Evolutionary conservation across 1,140 invertebrate species (phyloP).

Genomic region (Gonatopus flavifemur): DNA sequence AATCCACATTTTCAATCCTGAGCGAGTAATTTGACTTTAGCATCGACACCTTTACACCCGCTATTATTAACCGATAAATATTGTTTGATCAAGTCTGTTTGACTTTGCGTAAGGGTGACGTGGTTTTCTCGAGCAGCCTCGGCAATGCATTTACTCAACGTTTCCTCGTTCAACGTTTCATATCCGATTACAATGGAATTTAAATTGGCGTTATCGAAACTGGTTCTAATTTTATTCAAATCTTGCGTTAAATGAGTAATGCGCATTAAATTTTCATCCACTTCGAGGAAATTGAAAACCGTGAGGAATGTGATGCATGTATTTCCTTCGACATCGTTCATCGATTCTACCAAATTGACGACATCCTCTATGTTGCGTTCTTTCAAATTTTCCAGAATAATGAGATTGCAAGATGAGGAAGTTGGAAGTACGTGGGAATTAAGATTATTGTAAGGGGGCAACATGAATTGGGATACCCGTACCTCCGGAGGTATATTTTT

Average conservation of each 20-base stretch:
- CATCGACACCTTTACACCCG: conserved; percentile 53
- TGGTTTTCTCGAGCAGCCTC: conserved; percentile 29
- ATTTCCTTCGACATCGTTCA: conserved; percentile 15
- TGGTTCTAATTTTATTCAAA: conserved; percentile 15
- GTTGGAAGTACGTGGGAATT: conserved; percentile 14
- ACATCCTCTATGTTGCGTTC: conserved; percentile 18
- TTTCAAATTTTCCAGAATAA: conserved; percentile 48
- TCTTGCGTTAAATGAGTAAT: conserved; percentile 29
- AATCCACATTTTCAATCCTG: too few species aligned
- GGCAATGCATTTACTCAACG: conserved; percentile 40
- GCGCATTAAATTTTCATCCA: conserved; percentile 22
- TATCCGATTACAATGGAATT: conserved; percentile 30
- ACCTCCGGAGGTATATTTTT: conserved; percentile 27
- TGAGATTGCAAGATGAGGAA: conserved; percentile 32
- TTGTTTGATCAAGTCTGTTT: conserved; percentile 32
- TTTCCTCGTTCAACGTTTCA: conserved; percentile 20
- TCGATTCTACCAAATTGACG: conserved; percentile 16
- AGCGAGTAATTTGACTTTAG: conserved; percentile 44
- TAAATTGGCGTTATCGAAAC: conserved; percentile 24
- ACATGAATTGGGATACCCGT: conserved; percentile 30
- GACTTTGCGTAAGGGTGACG: conserved; percentile 20
- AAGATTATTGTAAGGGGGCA: conserved; percentile 14
- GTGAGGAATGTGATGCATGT: conserved; percentile 36
- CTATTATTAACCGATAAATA: conserved; percentile 29
- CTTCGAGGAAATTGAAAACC: conserved; percentile 41